A percentile compares a stretch with the other conserved stretches of the same genome.
Conservation (phyloP, 2,888 invertebrate genomes). For the Spilarctia lutea region DNA sequence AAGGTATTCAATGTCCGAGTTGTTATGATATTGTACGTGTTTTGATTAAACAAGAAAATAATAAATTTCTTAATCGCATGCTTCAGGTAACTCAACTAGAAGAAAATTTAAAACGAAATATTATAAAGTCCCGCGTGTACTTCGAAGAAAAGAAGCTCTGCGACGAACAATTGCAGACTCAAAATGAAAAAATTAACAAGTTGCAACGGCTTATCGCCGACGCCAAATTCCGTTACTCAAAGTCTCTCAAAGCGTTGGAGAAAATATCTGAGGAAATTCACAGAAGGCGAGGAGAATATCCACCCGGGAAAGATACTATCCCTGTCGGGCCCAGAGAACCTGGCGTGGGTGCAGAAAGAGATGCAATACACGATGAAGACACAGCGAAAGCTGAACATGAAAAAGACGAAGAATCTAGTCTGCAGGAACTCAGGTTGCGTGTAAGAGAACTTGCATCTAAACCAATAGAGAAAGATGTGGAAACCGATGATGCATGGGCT, state of each 20-base stretch:
- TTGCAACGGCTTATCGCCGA: constrained; percentile 92
- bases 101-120: constrained; percentile 93
- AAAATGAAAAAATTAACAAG: constrained; percentile 93
- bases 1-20: not conserved
- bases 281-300: constrained; percentile 87
- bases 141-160: constrained; percentile 96
- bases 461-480: constrained; percentile 91
- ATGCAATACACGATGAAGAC: constrained; percentile 77
- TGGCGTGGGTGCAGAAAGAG: constrained; percentile 91
- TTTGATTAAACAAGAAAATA: not conserved
- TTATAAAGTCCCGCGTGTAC: constrained; percentile 95
- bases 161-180: constrained; percentile 94
- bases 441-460: constrained; percentile 91
- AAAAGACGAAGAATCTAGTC: constrained; percentile 85
- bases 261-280: constrained; percentile 97
- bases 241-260: constrained; percentile 93
- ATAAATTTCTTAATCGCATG: not conserved
- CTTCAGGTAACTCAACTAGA: constrained; percentile 91
- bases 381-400: constrained; percentile 58
- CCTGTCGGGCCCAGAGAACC: constrained; percentile 88
- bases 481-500: constrained; percentile 91
- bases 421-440: constrained; percentile 89
- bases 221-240: constrained; percentile 93
- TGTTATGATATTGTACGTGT: not conserved
- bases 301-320: constrained; percentile 76